A percentile compares a stretch with the other conserved stretches of the same genome.
Conservation (phyloP, 2,888 invertebrate genomes). For the Stenodera caucasica region DNA sequence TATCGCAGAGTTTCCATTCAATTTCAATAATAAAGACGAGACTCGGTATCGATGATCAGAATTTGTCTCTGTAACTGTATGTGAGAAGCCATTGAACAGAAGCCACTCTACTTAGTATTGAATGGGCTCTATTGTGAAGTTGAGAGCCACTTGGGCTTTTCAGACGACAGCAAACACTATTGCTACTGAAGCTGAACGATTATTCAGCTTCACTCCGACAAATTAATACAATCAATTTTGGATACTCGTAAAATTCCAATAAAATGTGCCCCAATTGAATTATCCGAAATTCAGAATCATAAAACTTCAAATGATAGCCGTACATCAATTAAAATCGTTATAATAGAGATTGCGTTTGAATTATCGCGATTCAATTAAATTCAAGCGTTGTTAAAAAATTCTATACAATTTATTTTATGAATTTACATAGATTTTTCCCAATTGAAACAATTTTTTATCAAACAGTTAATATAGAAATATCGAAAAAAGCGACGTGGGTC, state of each 20-base stretch:
- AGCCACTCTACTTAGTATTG: not conserved
- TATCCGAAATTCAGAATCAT: no score
- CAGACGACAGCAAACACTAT: not conserved
- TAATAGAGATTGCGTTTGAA: not conserved
- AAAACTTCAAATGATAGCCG: no score
- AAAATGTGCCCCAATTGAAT: no score
- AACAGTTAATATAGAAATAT: no score
- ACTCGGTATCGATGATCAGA: no score
- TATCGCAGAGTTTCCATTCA: no score
- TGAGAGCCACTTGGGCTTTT: not conserved
- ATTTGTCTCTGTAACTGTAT: not conserved
- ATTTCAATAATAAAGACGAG: no score
- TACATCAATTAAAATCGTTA: not conserved
- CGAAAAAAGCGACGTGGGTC: no score
- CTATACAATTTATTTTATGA: no score
- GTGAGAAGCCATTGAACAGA: not conserved
- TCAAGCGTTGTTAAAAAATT: no score
- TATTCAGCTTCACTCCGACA: not conserved
- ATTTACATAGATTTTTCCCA: no score
- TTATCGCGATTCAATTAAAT: not conserved
- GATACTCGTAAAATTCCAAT: not conserved
- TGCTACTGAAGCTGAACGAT: not conserved
- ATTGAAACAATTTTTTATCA: no score
- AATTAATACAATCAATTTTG: not conserved
- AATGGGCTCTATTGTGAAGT: not conserved